A percentile compares a stretch with the other conserved stretches of the same genome.
phyloP scores from a whole-genome alignment of 1,140 invertebrate genomes.

The Helicoverpa armigera region DNA sequence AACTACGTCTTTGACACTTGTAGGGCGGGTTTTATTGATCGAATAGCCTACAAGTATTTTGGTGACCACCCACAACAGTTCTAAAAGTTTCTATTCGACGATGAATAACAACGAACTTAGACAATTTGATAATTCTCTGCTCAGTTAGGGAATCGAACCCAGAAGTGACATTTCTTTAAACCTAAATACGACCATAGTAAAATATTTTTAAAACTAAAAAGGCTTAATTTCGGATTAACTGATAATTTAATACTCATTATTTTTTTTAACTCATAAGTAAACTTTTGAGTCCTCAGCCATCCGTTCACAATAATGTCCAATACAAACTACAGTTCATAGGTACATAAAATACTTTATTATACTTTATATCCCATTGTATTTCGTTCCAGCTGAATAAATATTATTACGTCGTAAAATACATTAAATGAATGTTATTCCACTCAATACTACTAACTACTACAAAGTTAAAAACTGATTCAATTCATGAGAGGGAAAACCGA shows the following conservation, averaged over 20 bases:
- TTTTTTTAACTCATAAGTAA: no score
- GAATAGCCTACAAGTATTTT: neutral
- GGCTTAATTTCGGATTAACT: no score
- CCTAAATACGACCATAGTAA: no score
- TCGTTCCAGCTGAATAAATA: neutral
- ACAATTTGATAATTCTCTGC: no score
- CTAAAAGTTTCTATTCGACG: neutral
- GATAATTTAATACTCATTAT: no score
- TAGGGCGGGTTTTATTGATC: neutral
- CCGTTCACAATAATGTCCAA: no score
- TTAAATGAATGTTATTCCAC: neutral
- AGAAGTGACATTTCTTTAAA: no score
- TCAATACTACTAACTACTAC: neutral
- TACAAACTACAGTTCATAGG: neutral
- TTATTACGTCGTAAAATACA: neutral
- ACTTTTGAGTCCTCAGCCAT: no score
- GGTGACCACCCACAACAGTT: slow-evolving; percentile 10
- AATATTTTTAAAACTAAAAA: no score
- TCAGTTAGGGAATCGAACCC: no score
- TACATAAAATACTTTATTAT: neutral
- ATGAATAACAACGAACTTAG: no score
- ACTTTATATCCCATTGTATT: slow-evolving; percentile 20
- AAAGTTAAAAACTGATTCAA: neutral
- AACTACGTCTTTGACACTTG: neutral
- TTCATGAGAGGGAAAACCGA: neutral